phyloP scores from a whole-genome alignment of 2,888 invertebrate species.

The Steromphala cineraria region DNA sequence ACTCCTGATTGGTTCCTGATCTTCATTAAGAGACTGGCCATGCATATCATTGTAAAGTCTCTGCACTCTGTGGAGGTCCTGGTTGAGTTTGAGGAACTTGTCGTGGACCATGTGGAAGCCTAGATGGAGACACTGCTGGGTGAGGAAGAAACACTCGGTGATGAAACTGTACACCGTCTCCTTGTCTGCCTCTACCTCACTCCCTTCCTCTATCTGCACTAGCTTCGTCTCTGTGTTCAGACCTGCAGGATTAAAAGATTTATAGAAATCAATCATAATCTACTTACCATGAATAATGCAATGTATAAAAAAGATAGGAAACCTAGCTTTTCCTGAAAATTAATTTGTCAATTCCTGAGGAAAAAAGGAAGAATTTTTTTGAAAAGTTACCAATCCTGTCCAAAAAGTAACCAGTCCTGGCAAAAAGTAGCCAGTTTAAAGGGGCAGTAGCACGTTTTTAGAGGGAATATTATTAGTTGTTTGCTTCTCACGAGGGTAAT shows the following conservation, averaged over 20 bases:
- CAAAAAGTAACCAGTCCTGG: too few relatives aligned
- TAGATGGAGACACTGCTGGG: conserved; percentile 90
- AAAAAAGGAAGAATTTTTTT: too few relatives aligned
- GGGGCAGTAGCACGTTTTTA: too few relatives aligned
- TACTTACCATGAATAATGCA: too few relatives aligned
- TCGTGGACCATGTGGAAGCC: conserved; percentile 78
- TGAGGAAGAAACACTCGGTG: conserved; percentile 93
- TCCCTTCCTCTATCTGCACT: conserved; percentile 82
- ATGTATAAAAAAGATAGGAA: too few relatives aligned
- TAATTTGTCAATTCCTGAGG: too few relatives aligned
- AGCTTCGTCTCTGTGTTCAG: conserved; percentile 13
- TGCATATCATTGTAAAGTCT: conserved; percentile 84
- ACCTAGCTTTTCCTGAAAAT: too few relatives aligned
- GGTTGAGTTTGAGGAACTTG: conserved; percentile 79
- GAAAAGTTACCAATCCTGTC: too few relatives aligned
- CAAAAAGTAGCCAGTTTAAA: too few relatives aligned
- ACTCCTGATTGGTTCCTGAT: conserved; percentile 76
- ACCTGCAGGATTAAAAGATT: neutral
- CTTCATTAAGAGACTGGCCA: conserved; percentile 77
- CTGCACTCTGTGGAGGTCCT: conserved; percentile 84
- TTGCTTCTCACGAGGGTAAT: too few relatives aligned
- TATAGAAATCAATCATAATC: too few relatives aligned
- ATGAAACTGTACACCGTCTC: conserved; percentile 80
- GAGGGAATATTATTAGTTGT: too few relatives aligned
- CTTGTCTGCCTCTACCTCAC: conserved; percentile 81